These are phyloP conservation scores for Ginglymostoma cirratum DNA, from an alignment of 2,113 vertebrate genomes.

Conservation along the genomic window DNA sequence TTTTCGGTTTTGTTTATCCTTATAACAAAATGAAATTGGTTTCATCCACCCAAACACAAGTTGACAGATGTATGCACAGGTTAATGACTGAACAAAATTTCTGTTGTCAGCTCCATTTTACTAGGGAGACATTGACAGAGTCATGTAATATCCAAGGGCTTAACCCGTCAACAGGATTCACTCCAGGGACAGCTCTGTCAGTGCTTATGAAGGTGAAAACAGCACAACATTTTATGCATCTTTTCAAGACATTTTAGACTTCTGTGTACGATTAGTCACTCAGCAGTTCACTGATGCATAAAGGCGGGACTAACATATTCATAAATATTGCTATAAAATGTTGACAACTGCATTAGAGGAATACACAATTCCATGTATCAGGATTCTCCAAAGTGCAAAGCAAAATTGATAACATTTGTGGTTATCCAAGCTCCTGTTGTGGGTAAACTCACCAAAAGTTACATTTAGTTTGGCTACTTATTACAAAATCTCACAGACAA, in stretches of 20 bases:
- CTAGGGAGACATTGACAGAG: neutral
- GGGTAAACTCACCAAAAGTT: too few species aligned
- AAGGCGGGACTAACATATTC: neutral
- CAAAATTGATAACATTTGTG: neutral
- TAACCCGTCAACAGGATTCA: slow-evolving; percentile 1
- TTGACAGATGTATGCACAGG: neutral
- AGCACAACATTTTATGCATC: neutral
- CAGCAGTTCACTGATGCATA: neutral
- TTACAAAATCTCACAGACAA: too few species aligned
- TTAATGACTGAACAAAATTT: neutral
- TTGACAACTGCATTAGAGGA: neutral
- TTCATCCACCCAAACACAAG: neutral
- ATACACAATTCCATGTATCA: neutral
- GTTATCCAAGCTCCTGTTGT: neutral
- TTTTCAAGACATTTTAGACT: neutral
- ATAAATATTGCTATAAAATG: neutral
- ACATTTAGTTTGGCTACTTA: too few species aligned
- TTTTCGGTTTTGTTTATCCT: neutral
- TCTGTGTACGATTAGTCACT: neutral
- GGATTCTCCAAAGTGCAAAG: neutral
- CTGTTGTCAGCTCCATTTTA: neutral
- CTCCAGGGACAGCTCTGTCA: neutral
- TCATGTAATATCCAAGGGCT: neutral
- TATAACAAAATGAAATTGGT: neutral
- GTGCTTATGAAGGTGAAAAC: neutral